These are phyloP conservation scores for Minunthozetes semirufus DNA, from an alignment of 2,888 invertebrate genomes.

Conservation along the genomic window DNA sequence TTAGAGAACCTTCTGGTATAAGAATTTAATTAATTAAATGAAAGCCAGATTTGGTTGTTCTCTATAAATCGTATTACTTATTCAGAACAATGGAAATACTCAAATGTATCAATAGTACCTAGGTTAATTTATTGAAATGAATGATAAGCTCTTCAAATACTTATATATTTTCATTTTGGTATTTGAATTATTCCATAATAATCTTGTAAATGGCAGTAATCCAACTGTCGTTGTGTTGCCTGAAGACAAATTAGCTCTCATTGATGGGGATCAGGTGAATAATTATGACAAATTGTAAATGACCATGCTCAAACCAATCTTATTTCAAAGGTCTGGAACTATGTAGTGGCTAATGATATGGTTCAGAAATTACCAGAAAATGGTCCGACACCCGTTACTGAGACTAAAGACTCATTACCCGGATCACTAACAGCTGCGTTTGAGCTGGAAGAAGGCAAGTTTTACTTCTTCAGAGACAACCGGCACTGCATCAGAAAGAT, in stretches of 20 bases:
- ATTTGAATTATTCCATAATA: neutral
- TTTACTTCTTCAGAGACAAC: neutral
- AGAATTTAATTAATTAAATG: no score
- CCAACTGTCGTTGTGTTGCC: neutral
- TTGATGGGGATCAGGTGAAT: neutral
- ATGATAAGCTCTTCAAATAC: neutral
- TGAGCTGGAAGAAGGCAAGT: neutral
- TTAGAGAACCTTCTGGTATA: no score
- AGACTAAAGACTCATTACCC: neutral
- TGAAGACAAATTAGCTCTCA: neutral
- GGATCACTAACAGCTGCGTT: neutral
- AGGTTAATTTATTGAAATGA: no score
- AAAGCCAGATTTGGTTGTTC: no score
- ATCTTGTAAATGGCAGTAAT: neutral
- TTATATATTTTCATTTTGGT: neutral
- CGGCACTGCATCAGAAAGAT: neutral
- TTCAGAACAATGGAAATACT: no score
- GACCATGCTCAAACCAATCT: no score
- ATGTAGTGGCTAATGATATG: neutral
- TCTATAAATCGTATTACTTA: no score
- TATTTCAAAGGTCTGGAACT: neutral
- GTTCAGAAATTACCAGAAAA: neutral
- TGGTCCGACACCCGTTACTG: neutral
- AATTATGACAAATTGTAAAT: neutral
- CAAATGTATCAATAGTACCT: no score